phyloP scores from a whole-genome alignment of 2,888 invertebrate species.

The Cheilosia grossa region DNA sequence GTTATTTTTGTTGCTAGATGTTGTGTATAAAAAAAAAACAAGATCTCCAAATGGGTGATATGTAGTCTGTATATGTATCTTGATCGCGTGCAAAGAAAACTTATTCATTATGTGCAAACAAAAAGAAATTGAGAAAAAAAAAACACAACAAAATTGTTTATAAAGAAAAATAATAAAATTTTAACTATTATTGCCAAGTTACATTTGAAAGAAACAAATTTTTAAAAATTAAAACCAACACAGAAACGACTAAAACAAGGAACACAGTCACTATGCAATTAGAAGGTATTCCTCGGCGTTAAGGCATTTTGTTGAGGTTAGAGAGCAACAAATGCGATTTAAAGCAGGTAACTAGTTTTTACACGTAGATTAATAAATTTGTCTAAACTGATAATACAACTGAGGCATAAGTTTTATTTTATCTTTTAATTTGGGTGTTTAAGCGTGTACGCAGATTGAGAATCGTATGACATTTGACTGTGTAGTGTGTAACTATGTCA shows the following conservation, averaged over 20 bases:
- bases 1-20: slow-evolving; percentile 62
- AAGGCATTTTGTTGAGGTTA: no score
- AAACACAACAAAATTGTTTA: slow-evolving; percentile 36
- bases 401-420: no score
- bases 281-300: background rate
- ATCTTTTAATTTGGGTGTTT: no score
- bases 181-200: slow-evolving; percentile 46
- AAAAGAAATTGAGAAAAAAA: slow-evolving; percentile 34
- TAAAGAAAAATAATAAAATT: slow-evolving; percentile 22
- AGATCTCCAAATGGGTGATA: slow-evolving; percentile 70
- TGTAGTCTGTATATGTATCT: slow-evolving; percentile 71
- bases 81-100: slow-evolving; percentile 50
- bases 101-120: slow-evolving; percentile 44
- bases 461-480: no score
- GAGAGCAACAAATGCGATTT: no score
- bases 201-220: slow-evolving; percentile 36
- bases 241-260: slow-evolving; percentile 7
- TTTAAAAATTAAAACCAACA: slow-evolving; percentile 25
- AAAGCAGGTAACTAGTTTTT: no score
- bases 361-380: no score
- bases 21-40: slow-evolving; percentile 45
- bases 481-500: no score
- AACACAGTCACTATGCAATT: background rate
- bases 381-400: no score
- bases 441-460: no score